Evolutionary conservation across 2,888 invertebrate species (phyloP).

Genomic region (Frankliniella fusca): DNA sequence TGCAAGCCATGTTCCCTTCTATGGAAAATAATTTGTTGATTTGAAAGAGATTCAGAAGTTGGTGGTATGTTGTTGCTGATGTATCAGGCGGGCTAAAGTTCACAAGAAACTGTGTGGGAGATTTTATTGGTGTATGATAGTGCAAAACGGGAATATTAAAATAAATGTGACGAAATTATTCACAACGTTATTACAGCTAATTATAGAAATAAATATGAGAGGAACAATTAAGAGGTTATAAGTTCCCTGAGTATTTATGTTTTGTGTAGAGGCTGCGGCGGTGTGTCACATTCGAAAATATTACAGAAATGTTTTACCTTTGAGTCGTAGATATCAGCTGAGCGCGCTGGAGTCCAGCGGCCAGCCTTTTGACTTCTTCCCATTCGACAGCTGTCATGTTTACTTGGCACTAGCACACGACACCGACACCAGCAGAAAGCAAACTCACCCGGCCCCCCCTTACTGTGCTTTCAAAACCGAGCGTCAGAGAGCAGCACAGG

Average conservation of each 20-base stretch:
- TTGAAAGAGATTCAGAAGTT: too few relatives aligned
- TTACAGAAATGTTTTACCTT: background rate
- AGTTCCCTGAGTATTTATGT: too few relatives aligned
- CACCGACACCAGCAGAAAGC: background rate
- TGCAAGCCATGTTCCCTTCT: too few relatives aligned
- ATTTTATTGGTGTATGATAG: background rate
- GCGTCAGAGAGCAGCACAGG: too few relatives aligned
- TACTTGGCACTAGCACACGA: background rate
- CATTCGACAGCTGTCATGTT: background rate
- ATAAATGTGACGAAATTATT: background rate
- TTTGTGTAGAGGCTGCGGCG: too few relatives aligned
- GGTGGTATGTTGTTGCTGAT: too few relatives aligned
- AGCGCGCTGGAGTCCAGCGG: background rate
- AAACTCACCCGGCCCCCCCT: background rate
- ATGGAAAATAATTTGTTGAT: too few relatives aligned
- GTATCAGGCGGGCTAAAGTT: too few relatives aligned
- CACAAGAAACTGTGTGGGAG: too few relatives aligned
- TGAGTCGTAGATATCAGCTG: background rate
- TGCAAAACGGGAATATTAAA: background rate
- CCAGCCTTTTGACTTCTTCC: background rate
- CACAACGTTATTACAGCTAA: background rate
- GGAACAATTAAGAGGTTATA: too few relatives aligned
- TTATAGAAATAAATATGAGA: background rate
- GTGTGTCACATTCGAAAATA: background rate
- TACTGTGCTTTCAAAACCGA: too few relatives aligned